A percentile compares a stretch with the other conserved stretches of the same genome.
These are phyloP conservation scores for Okamejei kenojei DNA, from an alignment of 2,797 vertebrate genomes.

Conservation along the genomic window DNA sequence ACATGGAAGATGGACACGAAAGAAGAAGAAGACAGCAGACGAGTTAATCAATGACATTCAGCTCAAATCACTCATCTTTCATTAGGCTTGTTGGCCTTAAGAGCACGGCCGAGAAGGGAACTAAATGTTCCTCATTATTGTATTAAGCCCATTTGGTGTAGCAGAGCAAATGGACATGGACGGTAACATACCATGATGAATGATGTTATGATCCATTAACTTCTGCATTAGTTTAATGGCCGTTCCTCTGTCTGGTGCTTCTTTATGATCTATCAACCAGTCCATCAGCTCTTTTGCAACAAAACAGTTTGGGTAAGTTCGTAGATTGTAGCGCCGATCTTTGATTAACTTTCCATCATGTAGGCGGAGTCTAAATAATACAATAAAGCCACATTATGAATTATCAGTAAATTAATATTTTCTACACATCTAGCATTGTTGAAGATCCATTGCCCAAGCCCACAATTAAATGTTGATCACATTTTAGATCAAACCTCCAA, in stretches of 20 bases:
- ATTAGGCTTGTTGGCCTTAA: constrained; percentile 17
- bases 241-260: constrained; percentile 65
- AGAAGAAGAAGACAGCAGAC: too few species aligned
- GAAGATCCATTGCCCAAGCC: background rate
- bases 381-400: background rate
- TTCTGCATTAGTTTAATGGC: constrained; percentile 74
- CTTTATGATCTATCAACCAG: constrained; percentile 75
- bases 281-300: constrained; percentile 73
- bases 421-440: background rate
- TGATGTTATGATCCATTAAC: constrained; percentile 74
- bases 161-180: background rate
- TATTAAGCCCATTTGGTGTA: background rate
- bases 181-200: constrained; percentile 69
- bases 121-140: constrained; percentile 38
- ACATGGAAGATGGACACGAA: too few species aligned
- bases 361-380: constrained; percentile 61
- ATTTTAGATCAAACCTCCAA: too few species aligned
- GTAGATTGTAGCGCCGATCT: constrained; percentile 68
- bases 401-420: background rate
- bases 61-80: background rate
- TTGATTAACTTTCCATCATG: constrained; percentile 79
- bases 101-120: constrained; percentile 22
- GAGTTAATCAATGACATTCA: background rate
- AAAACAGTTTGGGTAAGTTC: constrained; percentile 78
- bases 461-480: background rate